Evolutionary conservation across 1,140 invertebrate species (phyloP).

Genomic region (Danaus melanippus): DNA sequence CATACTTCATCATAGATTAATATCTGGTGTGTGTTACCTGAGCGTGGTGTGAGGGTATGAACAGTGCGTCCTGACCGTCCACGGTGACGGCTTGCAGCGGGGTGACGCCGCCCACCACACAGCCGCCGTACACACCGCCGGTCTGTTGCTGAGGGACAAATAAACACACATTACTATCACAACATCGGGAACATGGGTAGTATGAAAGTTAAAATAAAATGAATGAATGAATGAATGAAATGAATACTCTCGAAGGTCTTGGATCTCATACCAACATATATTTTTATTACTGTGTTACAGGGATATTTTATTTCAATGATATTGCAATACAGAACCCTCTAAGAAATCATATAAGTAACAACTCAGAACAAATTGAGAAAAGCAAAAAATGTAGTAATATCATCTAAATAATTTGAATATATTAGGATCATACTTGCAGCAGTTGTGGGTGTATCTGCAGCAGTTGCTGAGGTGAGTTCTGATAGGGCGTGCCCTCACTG

Average conservation of each 20-base stretch:
- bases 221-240: too few species aligned
- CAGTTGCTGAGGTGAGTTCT: constrained; percentile 59
- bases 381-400: too few species aligned
- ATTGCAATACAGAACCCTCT: too few species aligned
- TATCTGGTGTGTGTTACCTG: constrained; percentile 29
- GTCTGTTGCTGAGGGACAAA: constrained; percentile 41
- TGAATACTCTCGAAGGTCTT: too few species aligned
- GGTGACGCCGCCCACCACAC: constrained; percentile 53
- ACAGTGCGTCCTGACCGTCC: constrained; percentile 92
- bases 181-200: too few species aligned
- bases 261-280: too few species aligned
- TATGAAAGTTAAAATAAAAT: too few species aligned
- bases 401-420: neutral
- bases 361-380: too few species aligned
- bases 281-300: too few species aligned
- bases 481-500: constrained; percentile 45
- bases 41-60: constrained; percentile 80
- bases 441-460: constrained; percentile 66
- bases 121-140: constrained; percentile 56
- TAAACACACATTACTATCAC: too few species aligned
- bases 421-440: constrained; percentile 44
- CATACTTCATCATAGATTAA: too few species aligned
- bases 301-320: too few species aligned
- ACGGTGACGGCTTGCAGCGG: constrained; percentile 91
- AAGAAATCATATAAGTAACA: neutral